Base-by-base conservation (phyloP, 2,797 vertebrate genomes). In the Poeciliopsis paucimaculata region DNA sequence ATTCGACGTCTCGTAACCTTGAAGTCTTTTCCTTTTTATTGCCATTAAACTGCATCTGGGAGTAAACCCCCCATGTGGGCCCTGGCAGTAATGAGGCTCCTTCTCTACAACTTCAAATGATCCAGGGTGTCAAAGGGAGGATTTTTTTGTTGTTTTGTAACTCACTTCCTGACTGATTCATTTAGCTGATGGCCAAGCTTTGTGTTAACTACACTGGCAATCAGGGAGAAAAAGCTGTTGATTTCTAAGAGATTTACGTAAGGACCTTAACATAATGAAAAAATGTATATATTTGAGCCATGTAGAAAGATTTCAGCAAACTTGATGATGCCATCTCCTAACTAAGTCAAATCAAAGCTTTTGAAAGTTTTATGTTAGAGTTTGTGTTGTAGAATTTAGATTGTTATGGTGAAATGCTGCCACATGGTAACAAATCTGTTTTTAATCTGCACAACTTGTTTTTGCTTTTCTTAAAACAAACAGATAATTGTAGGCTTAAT, bases 1-100 rank as follows among this genome's bases (percentile, higher is more conserved):
- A 88, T 89, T 93, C 90, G 87, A 81, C 87, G 83, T 92, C 93
- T 95, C 89, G 70, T 94, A 94, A 93, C 94, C 90, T 90, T 87
- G 64, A 89, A 93, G 90, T 86, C 85, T 90, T 92, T 92, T 89
- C 82, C 84, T 86, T 93, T 95, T 94, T 91, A 94, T 88, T 86
- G 90, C 93, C 91, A 86, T 92, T 95, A 91, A 94, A 94, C 76
- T 82, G 79, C n/a, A 93, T 93, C 93, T 95, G 92, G 86, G 86
- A 91, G 90, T 79, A 74, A 84, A 79, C 80, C 86, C 82, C 88
- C 85, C 78, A 15, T 82, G 87, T 78, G 89, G 86, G 88, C 80
- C 84, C 47, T 49, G 81, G 79, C 80, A 41, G 92, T 93, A 94
- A 94, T 91, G 92, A 94, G 93, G 90, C 89, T 93, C 88, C 86